These are phyloP conservation scores for Priocnemis perturbator DNA, from an alignment of 2,888 invertebrate species.

Conservation along the genomic window DNA sequence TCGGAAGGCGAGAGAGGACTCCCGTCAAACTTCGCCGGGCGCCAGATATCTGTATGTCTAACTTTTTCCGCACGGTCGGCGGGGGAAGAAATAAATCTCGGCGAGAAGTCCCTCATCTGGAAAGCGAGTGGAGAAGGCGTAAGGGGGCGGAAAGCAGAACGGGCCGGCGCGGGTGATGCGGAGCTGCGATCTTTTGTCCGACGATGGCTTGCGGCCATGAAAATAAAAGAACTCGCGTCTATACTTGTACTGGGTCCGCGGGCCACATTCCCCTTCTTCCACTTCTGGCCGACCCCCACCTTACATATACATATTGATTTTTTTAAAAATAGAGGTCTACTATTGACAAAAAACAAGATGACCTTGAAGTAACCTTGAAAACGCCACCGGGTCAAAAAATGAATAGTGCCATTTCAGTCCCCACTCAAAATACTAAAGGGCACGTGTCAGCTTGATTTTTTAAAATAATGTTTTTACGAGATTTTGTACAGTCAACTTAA, in stretches of 20 bases:
- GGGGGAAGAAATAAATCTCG: conserved; percentile 56
- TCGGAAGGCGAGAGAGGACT: conserved; percentile 29
- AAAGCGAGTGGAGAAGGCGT: conserved; percentile 32
- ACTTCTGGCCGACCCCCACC: no score
- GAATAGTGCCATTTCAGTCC: no score
- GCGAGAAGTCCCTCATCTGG: conserved; percentile 44
- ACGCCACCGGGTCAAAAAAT: no score
- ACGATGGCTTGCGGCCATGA: conserved; percentile 41
- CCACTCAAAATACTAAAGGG: no score
- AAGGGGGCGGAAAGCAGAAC: conserved; percentile 28
- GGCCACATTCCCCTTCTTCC: no score
- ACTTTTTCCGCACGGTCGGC: conserved; percentile 39
- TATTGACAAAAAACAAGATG: no score
- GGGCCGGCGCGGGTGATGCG: not conserved
- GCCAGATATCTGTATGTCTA: conserved; percentile 41
- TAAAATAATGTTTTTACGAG: no score
- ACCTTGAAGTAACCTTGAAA: no score
- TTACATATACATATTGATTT: no score
- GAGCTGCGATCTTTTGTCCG: conserved; percentile 42
- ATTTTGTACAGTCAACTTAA: no score
- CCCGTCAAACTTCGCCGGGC: conserved; percentile 41
- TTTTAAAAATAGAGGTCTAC: no score
- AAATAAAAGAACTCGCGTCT: conserved; percentile 45
- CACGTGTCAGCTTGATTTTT: no score
- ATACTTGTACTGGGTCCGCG: not conserved